Conservation (phyloP, 2,888 invertebrate species). For the Caenorhabditis sulstoni region DNA sequence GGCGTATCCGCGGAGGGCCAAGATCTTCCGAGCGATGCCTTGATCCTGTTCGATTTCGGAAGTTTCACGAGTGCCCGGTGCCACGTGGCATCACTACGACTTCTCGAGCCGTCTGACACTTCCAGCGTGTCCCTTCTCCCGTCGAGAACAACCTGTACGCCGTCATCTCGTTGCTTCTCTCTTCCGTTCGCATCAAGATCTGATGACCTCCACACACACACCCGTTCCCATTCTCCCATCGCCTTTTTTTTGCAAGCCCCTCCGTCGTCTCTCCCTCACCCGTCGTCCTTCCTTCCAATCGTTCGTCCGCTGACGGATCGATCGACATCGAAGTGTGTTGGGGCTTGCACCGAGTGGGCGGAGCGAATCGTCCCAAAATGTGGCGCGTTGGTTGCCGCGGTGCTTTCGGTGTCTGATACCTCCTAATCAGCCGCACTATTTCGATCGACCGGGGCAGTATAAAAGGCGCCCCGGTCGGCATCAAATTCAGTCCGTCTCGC, state of each 20-base stretch:
- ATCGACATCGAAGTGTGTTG: slow-evolving; percentile 25
- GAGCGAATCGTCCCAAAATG: slow-evolving; percentile 56
- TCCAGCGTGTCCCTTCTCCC: too few species aligned
- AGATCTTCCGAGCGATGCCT: too few species aligned
- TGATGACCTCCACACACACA: neutral
- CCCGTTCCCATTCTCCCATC: neutral
- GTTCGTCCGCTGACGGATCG: slow-evolving; percentile 47
- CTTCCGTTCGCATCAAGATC: neutral
- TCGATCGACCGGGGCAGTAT: slow-evolving; percentile 31
- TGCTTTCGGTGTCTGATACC: slow-evolving; percentile 23
- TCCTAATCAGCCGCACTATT: slow-evolving; percentile 51
- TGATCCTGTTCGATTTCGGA: too few species aligned
- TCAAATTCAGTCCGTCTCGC: slow-evolving; percentile 48
- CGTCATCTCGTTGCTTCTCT: too few species aligned
- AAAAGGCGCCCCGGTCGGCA: slow-evolving; percentile 44
- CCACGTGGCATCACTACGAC: too few species aligned
- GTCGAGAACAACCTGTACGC: neutral
- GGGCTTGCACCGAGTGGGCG: slow-evolving; percentile 55
- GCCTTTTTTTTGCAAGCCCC: slow-evolving; percentile 3
- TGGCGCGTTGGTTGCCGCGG: slow-evolving; percentile 17
- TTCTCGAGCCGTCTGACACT: too few species aligned
- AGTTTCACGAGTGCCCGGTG: too few species aligned
- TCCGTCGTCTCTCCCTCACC: neutral
- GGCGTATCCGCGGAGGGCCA: too few species aligned
- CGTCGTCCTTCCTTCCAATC: slow-evolving; percentile 14